Base-by-base conservation (phyloP, 37 sponge, comb jelly and placozoan genomes). In the Ianthella basta region DNA sequence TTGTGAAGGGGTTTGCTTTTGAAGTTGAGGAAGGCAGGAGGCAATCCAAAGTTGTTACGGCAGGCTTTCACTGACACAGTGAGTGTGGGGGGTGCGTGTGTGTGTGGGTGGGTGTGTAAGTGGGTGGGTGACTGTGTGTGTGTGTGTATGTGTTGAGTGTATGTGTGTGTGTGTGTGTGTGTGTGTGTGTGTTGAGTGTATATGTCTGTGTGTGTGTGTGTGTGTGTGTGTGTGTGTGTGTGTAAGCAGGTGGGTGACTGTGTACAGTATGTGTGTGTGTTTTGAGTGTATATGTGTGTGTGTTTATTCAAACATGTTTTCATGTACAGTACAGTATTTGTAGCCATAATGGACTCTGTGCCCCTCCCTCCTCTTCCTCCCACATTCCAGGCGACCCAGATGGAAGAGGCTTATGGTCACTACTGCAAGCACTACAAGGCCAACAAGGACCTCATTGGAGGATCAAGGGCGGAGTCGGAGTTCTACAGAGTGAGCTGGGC, bases 361-460 rank as follows among this genome's bases (percentile, higher is more conserved):
- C 8, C 50, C 8, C 50, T 44, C 50, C 70, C 29, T 1, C 29
- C 70, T 34, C 35, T 4, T 33, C 19, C 8, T 5, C 27, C 34
- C 70, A 18, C 34, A 35, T 33, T 32, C 27, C 34, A 69, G 70
- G 34, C 34, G 2, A 30, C 35, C 34, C 29, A 69, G 18, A 69
- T 69, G 70, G 70, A 69, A 35, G 70, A 35, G 18, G 29, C 12
- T 1, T 69, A 69, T 33, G 34, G 70, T 12, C 6, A 6, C 34
- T 69, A 69, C 70, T 69, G 70, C 8, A 69, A 69, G 27, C 29
- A 69, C 34, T 69, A 69, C 34, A 35, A 69, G 1, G 1, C 29
- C 4, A 69, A 69, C 70, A 69, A 69, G 34, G 35, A 1, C 70
- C 19, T 69, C 33, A 69, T 69, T 6, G 34, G 34, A 69, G 70